Evolutionary conservation across 1,140 invertebrate species (phyloP).

Genomic region (Leptestheria dahalacensis): DNA sequence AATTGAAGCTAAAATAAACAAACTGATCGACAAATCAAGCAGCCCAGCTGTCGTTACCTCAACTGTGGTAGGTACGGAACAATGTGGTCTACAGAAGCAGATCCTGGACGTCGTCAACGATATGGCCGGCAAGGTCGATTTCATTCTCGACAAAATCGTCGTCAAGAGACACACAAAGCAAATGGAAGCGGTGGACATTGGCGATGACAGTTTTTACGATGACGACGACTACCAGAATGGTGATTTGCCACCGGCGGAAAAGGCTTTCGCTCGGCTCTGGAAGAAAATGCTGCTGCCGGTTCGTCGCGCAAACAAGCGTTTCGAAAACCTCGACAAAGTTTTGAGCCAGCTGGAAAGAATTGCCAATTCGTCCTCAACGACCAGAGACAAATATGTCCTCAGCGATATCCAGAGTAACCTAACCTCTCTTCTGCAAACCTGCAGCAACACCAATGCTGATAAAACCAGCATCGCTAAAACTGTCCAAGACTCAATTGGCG

Average conservation of each 20-base stretch:
- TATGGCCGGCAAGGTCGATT: conserved; percentile 28
- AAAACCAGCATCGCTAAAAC: neutral
- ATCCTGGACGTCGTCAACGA: conserved; percentile 16
- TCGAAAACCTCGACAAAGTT: conserved; percentile 15
- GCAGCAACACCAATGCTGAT: conserved; percentile 7
- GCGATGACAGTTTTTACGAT: neutral
- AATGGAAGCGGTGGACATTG: conserved; percentile 4
- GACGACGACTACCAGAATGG: conserved; percentile 8
- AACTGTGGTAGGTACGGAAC: neutral
- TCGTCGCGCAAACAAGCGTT: conserved; percentile 10
- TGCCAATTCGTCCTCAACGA: conserved; percentile 5
- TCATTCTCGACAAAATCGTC: conserved; percentile 21
- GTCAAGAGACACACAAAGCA: neutral
- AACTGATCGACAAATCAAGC: neutral
- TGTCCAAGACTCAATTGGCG: conserved; percentile 7
- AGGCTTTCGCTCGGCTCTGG: conserved; percentile 11
- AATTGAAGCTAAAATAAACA: conserved; percentile 16
- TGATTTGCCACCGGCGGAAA: neutral
- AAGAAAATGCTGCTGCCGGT: conserved; percentile 15
- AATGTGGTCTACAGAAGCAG: conserved; percentile 5
- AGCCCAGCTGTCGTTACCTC: too few relatives aligned
- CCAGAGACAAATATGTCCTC: neutral
- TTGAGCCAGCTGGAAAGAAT: conserved; percentile 11
- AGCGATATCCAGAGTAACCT: conserved; percentile 12
- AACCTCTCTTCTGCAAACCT: conserved; percentile 7